These are phyloP conservation scores for Nasonia longicornis DNA, from an alignment of 1,140 invertebrate species.

Conservation along the genomic window DNA sequence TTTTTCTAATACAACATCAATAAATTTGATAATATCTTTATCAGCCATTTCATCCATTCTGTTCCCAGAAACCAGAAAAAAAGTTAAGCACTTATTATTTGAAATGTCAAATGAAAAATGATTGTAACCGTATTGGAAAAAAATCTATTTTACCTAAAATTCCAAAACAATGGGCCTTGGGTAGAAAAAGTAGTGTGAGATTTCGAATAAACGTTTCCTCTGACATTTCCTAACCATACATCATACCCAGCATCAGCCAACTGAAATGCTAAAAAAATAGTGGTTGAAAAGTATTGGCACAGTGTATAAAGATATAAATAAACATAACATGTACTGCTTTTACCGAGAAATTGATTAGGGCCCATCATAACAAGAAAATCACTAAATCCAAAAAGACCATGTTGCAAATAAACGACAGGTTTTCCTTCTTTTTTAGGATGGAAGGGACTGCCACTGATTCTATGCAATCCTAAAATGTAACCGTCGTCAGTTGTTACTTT, in stretches of 20 bases:
- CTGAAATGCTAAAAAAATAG: conserved; percentile 25
- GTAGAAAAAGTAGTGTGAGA: conserved; percentile 49
- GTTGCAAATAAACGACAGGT: conserved; percentile 44
- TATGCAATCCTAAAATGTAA: conserved; percentile 72
- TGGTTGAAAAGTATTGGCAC: too few species aligned
- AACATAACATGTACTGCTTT: neutral
- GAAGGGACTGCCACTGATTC: conserved; percentile 64
- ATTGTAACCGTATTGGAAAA: too few species aligned
- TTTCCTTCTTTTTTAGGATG: conserved; percentile 30
- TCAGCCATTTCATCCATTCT: conserved; percentile 37
- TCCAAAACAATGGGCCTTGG: conserved; percentile 57
- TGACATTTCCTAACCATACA: conserved; percentile 69
- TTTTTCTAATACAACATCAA: conserved; percentile 69
- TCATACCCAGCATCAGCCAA: conserved; percentile 68
- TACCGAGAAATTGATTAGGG: neutral
- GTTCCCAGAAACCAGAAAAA: neutral
- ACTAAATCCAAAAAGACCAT: conserved; percentile 40
- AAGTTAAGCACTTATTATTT: neutral
- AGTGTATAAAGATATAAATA: too few species aligned
- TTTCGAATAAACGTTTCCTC: conserved; percentile 66
- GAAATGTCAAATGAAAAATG: too few species aligned
- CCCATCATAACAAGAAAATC: neutral
- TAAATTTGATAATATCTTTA: conserved; percentile 71
- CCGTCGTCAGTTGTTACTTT: conserved; percentile 62
- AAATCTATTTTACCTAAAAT: conserved; percentile 57